These are phyloP conservation scores for Notiomystis cincta DNA, from an alignment of 2,113 vertebrate species.

Conservation along the genomic window DNA sequence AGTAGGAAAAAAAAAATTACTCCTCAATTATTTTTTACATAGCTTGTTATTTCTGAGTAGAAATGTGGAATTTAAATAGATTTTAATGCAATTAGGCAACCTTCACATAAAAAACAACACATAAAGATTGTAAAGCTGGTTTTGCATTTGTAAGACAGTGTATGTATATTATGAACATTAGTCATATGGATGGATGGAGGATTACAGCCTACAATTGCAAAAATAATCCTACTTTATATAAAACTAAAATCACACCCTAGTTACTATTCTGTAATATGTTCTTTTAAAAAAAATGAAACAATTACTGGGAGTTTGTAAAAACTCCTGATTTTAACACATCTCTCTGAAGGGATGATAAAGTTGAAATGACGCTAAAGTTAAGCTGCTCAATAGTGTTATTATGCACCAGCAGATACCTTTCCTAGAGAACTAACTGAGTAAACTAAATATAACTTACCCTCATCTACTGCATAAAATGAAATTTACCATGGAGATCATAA, in stretches of 20 bases:
- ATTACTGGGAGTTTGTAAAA: not conserved
- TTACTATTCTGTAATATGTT: not conserved
- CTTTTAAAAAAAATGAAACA: not conserved
- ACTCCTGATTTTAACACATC: not conserved
- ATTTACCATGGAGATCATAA: not conserved
- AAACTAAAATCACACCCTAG: not conserved
- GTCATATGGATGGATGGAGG: not conserved
- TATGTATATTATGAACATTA: not conserved
- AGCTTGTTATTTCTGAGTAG: not conserved
- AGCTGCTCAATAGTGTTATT: not conserved
- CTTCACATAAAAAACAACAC: not conserved
- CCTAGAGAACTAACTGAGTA: not conserved
- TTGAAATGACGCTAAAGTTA: not conserved
- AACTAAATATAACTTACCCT: not conserved
- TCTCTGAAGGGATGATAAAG: not conserved
- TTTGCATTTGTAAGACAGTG: not conserved
- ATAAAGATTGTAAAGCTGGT: fast-evolving
- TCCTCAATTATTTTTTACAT: not conserved
- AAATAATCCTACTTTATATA: not conserved
- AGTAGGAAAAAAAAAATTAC: too few relatives aligned
- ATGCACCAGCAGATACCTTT: not conserved
- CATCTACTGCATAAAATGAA: not conserved
- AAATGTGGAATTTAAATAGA: not conserved
- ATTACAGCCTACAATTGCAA: not conserved
- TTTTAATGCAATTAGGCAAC: not conserved